Evolutionary conservation across 2,888 invertebrate genomes (phyloP), one percentile per base, ranked within the genome.

Genomic region (Syrphus vitripennis): DNA sequence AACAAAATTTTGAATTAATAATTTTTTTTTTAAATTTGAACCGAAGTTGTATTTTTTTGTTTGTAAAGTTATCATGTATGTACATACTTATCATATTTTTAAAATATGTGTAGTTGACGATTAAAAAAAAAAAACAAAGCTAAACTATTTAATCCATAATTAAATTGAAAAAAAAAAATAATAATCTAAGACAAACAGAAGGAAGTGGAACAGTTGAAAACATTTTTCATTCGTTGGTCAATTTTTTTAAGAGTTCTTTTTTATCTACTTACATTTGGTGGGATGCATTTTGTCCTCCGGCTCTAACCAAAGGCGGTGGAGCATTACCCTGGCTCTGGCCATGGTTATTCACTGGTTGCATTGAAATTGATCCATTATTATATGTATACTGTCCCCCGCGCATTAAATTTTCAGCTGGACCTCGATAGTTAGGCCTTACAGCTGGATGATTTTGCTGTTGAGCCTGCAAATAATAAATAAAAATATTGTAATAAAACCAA

Each of bases 271-370:
- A 92, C 92, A 92, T 90, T 78, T 77, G 86, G 87, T 91, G 92
- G 89, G 89, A 90, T 79, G 90, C 84, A 87, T 90, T 90, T 87
- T 92, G 92, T 40, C 94, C 94, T 89, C 93, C 93, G 55, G 94
- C 92, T 90, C 94, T 93, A 89, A 94, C 94, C 81, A 94, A 93
- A 61, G 94, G 94, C 78, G 94, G 94, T 87, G 94, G 94, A 83
- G 94, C 93, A 91, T 94, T 94, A n/a, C 89, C 90, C 50, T 92
- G 91, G 19, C 89, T 89, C 45, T 92, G 91, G 0, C 89, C 88
- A 81, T 91, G 91, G 79, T 83, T 91, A 72, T 90, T 91, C 16
- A 92, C 91, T 53, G 91, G 91, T 76, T 92, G 91, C 91, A 91
- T 92, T 40, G 92, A 91, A 81, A 92, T 91, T 50, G 89, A 88